Conservation (phyloP, 2,797 vertebrate genomes). For the Mastacembelus armatus region DNA sequence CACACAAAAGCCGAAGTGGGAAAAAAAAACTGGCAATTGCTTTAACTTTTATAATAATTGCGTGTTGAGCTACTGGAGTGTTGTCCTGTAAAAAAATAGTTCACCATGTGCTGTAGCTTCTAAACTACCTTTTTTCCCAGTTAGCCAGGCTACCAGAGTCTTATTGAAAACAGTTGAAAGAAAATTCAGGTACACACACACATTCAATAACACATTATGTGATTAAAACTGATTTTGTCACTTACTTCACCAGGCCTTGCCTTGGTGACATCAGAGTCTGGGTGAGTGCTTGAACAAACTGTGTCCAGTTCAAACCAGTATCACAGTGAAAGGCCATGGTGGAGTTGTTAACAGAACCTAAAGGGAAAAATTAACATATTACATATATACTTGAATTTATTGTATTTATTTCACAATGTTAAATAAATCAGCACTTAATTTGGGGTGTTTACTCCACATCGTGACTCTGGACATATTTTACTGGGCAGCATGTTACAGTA, state of each 20-base stretch:
- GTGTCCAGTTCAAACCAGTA: slow-evolving; percentile 72
- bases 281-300: slow-evolving; percentile 57
- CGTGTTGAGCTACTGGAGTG: too few relatives aligned
- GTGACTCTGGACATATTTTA: too few relatives aligned
- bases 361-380: background rate
- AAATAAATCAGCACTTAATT: background rate
- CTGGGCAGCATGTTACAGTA: too few relatives aligned
- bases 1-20: too few relatives aligned
- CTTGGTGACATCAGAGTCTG: slow-evolving; percentile 60
- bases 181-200: background rate
- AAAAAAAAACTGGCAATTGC: too few relatives aligned
- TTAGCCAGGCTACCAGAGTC: too few relatives aligned
- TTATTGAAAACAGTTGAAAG: background rate
- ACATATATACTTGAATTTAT: background rate
- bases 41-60: too few relatives aligned
- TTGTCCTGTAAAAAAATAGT: too few relatives aligned
- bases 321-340: slow-evolving; percentile 61
- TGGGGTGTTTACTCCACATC: background rate
- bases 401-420: background rate
- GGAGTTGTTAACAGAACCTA: slow-evolving; percentile 67
- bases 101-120: too few relatives aligned
- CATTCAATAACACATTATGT: background rate
- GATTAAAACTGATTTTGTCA: background rate
- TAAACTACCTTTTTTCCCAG: too few relatives aligned
- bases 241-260: slow-evolving; percentile 78